These are phyloP conservation scores for Homarus americanus DNA, from an alignment of 1,140 invertebrate species.

Conservation along the genomic window DNA sequence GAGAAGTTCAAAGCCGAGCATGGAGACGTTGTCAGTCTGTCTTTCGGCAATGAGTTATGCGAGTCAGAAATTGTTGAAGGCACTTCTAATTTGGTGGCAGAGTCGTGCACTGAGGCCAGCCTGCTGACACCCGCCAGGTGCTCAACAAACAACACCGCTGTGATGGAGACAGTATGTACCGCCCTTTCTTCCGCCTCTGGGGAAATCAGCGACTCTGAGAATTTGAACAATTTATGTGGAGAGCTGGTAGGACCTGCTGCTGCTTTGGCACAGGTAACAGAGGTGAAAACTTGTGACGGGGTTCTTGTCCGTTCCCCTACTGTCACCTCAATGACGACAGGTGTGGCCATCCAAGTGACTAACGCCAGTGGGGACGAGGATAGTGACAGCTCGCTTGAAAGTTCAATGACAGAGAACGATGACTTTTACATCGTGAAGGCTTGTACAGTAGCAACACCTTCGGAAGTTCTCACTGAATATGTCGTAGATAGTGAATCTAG, in stretches of 20 bases:
- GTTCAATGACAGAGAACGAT: slow-evolving; percentile 21
- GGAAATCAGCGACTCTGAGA: slow-evolving; percentile 43
- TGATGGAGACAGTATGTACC: slow-evolving; percentile 18
- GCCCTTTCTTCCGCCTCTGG: neutral
- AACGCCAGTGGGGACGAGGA: slow-evolving; percentile 40
- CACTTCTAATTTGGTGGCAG: slow-evolving; percentile 46
- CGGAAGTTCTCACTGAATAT: slow-evolving; percentile 45
- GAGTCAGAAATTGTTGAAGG: slow-evolving; percentile 46
- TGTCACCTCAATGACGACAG: neutral
- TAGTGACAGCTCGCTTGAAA: neutral
- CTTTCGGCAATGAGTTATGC: slow-evolving; percentile 51
- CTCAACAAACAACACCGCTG: slow-evolving; percentile 12
- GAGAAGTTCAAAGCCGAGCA: slow-evolving; percentile 33
- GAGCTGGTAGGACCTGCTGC: neutral
- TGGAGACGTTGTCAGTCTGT: slow-evolving; percentile 7
- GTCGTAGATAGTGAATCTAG: slow-evolving; percentile 54
- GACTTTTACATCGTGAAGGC: slow-evolving; percentile 54
- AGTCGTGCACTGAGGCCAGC: slow-evolving; percentile 46
- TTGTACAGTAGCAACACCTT: slow-evolving; percentile 22
- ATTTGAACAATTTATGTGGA: slow-evolving; percentile 20
- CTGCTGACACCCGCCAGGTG: slow-evolving; percentile 22
- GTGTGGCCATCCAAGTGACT: slow-evolving; percentile 38
- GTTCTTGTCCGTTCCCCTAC: neutral
- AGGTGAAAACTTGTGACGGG: slow-evolving; percentile 24
- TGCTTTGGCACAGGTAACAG: slow-evolving; percentile 8